Evolutionary conservation across 2,797 vertebrate species (phyloP).

Genomic region (Galago senegalensis): DNA sequence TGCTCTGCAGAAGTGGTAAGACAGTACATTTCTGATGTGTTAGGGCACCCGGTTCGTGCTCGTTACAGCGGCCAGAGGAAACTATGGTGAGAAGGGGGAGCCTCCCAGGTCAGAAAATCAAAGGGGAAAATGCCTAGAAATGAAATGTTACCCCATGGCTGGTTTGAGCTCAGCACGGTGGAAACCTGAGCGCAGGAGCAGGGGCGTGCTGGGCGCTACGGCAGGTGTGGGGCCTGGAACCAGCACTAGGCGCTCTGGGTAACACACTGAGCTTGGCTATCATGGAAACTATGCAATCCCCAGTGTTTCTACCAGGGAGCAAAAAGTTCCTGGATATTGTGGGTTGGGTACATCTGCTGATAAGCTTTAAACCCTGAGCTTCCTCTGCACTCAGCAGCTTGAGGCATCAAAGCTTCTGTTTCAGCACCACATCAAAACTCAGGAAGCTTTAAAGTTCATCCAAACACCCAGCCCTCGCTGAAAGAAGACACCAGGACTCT

Average conservation of each 20-base stretch:
- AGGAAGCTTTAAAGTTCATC: slow-evolving; percentile 74
- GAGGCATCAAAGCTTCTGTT: slow-evolving; percentile 83
- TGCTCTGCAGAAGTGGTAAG: not conserved
- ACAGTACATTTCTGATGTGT: not conserved
- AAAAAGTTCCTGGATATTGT: slow-evolving; percentile 45
- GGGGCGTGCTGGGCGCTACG: accelerated
- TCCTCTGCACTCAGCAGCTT: slow-evolving; percentile 82
- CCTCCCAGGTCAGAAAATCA: not conserved
- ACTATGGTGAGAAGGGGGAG: not conserved
- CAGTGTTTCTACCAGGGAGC: not conserved
- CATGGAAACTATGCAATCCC: not conserved
- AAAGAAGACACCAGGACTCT: slow-evolving; percentile 76
- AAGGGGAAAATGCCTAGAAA: not conserved
- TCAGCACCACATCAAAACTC: slow-evolving; percentile 82
- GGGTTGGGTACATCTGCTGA: slow-evolving; percentile 71
- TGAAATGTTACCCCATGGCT: not conserved
- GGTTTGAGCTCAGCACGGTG: not conserved
- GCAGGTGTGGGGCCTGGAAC: not conserved
- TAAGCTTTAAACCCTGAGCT: slow-evolving; percentile 80
- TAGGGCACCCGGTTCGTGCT: not conserved
- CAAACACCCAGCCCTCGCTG: slow-evolving; percentile 73
- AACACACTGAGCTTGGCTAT: not conserved
- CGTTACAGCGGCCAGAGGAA: not conserved
- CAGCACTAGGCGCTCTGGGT: not conserved
- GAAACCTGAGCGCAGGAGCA: not conserved